Evolutionary conservation across 1,140 invertebrate species (phyloP), one percentile per base, ranked within the genome.

Genomic region (Lepidotrigona ventralis): DNA sequence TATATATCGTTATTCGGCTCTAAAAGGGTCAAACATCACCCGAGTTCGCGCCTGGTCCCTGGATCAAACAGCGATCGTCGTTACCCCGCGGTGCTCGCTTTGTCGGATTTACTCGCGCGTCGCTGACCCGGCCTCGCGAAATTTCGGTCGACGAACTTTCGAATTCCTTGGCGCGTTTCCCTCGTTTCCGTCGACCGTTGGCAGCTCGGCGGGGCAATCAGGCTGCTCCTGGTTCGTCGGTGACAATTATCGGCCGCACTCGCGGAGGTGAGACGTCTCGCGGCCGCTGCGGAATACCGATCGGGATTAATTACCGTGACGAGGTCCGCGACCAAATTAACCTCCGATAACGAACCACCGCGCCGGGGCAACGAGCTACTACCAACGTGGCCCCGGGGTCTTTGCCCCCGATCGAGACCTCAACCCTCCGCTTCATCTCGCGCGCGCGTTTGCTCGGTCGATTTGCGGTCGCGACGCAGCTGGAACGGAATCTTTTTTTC

Each of bases 101-200:
- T 54, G 21, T 79, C 66, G 9, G 6, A n/a, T 17, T 33, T 23
- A 19, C 9, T 3, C 33, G 68, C 39, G 12, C 77, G 46, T 79
- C 39, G 56, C 74, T 56, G 60, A 69, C 85, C 82, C 68, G 23
- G 19, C 17, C 29, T 54, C 46, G 46, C 29, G 63, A 85, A 81
- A 87, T 87, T 87, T 85, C 83, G 86, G 86, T 87, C 86, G 58
- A 60, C 79, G 83, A 88, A 87, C 86, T 58, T 75, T 21, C 29
- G 56, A 72, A 68, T 54, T 79, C 14, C 68, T 46, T 33, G 66
- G 33, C 33, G 51, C 21, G 39, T 54, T 63, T 56, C 33, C 26
- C 60, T 33, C 39, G 6, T 46, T 26, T 23, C 26, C 1, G 63
- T 3, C 8, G 26, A 4, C 39, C 17, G 64, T 26, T 29, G n/a